phyloP scores from a whole-genome alignment of 2,113 vertebrate genomes.

The Myrmecophaga tridactyla region DNA sequence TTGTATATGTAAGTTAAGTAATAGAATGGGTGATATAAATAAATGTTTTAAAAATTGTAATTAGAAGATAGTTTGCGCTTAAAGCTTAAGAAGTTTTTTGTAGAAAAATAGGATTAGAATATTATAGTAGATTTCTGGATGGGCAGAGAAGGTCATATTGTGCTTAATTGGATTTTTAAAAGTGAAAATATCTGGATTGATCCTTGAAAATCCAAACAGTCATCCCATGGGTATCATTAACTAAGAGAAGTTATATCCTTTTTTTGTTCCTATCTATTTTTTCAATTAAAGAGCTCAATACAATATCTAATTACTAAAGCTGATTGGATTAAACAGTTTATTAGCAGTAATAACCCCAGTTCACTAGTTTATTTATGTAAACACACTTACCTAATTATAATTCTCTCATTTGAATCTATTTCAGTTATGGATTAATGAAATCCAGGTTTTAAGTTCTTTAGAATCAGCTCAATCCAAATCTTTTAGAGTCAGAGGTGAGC shows the following conservation, averaged over 20 bases:
- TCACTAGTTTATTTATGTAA: background rate
- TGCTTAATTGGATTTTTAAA: background rate
- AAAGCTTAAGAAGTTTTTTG: background rate
- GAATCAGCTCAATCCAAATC: background rate
- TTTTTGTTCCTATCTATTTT: background rate
- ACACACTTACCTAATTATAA: background rate
- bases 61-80: background rate
- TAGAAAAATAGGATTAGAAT: background rate
- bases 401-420: background rate
- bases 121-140: background rate
- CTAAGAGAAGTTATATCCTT: background rate
- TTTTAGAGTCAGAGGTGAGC: background rate
- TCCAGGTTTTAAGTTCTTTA: background rate
- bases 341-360: background rate
- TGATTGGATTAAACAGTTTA: too few species aligned
- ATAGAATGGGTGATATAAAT: background rate
- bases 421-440: background rate
- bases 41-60: constrained; percentile 23
- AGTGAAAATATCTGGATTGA: background rate
- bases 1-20: background rate
- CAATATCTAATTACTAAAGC: too few species aligned
- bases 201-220: background rate
- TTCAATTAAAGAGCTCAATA: background rate
- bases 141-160: background rate
- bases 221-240: background rate